These are phyloP conservation scores for Lordiphosa andalusiaca DNA, from an alignment of 2,888 invertebrate species.

Conservation along the genomic window DNA sequence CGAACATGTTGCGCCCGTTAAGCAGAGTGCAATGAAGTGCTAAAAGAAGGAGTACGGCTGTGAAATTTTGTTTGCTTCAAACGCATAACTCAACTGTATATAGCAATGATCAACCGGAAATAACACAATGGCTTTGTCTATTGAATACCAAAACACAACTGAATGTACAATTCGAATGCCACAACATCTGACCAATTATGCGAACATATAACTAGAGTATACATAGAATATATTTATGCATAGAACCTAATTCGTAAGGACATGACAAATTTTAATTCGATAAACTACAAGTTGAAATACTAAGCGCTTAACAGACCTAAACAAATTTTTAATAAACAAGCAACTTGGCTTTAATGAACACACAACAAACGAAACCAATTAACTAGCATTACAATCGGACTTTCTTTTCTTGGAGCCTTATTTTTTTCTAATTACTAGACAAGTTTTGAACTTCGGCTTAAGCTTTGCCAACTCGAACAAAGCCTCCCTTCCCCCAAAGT, in stretches of 20 bases:
- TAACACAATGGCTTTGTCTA: conserved; percentile 13
- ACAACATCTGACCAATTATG: conserved; percentile 70
- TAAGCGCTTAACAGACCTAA: conserved; percentile 2
- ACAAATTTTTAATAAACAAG: conserved; percentile 36
- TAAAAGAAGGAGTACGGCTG: conserved; percentile 71
- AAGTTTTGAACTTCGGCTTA: conserved; percentile 7
- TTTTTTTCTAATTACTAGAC: background rate
- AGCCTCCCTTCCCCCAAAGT: background rate
- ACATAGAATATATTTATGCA: conserved; percentile 18
- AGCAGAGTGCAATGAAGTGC: conserved; percentile 15
- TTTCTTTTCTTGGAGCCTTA: background rate
- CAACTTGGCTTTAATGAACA: too few relatives aligned
- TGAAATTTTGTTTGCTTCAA: conserved; percentile 74
- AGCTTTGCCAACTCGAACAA: conserved; percentile 5
- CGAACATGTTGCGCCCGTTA: too few relatives aligned
- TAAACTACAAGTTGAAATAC: conserved; percentile 26
- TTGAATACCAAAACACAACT: conserved; percentile 49
- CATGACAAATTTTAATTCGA: conserved; percentile 36
- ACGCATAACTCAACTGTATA: conserved; percentile 51
- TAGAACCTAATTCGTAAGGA: conserved; percentile 26
- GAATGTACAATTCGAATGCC: conserved; percentile 69
- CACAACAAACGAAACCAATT: background rate
- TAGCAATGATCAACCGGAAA: conserved; percentile 24
- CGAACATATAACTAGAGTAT: conserved; percentile 38
- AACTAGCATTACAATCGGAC: background rate